Conservation (phyloP, 2,113 vertebrate genomes). For the Physeter macrocephalus region DNA sequence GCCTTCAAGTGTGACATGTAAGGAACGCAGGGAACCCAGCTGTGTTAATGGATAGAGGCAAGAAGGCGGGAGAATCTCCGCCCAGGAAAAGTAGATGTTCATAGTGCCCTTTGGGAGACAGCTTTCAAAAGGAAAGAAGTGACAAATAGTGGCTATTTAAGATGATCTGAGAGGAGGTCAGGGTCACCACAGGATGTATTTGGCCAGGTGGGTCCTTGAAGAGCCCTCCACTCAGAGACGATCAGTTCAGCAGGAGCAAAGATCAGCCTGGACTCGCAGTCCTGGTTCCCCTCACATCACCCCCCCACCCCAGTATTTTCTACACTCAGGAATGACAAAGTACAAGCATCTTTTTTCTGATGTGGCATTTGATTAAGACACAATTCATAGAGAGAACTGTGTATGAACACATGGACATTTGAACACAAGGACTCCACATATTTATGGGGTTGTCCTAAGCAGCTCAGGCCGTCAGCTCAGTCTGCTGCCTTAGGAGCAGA, state of each 20-base stretch:
- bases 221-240: not conserved
- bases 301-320: not conserved
- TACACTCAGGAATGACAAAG: constrained; percentile 28
- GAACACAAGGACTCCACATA: not conserved
- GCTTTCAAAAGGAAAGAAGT: constrained; percentile 18
- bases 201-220: not conserved
- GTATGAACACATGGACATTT: not conserved
- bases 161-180: not conserved
- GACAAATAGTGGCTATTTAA: not conserved
- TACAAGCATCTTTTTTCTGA: constrained; percentile 15
- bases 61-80: not conserved
- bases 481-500: not conserved
- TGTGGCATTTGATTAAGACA: constrained; percentile 51
- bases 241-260: not conserved
- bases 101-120: not conserved
- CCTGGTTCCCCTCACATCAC: not conserved
- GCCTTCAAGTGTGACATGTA: not conserved
- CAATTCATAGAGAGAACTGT: constrained; percentile 8
- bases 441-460: not conserved
- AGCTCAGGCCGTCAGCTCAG: accelerated
- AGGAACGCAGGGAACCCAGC: not conserved
- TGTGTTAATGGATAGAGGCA: not conserved
- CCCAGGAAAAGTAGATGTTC: not conserved
- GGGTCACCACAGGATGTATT: not conserved
- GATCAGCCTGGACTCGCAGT: not conserved